These are phyloP conservation scores for Peromyscus eremicus DNA, from an alignment of 2,797 vertebrate species.

Conservation along the genomic window DNA sequence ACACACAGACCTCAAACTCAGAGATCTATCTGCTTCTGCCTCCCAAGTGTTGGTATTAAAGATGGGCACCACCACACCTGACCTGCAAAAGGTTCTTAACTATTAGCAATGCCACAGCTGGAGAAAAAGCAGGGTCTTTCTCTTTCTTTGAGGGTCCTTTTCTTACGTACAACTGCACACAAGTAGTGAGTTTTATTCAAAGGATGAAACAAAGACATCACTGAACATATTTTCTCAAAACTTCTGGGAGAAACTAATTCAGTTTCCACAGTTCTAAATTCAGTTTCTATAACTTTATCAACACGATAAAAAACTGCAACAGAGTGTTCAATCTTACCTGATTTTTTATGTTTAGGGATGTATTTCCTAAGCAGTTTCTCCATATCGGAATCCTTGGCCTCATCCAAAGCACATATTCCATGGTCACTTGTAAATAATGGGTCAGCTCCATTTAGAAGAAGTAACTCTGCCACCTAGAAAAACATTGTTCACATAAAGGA, in stretches of 20 bases:
- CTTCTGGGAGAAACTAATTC: not conserved
- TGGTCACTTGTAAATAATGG: constrained; percentile 84
- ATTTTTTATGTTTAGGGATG: constrained; percentile 58
- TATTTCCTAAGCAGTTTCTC: constrained; percentile 83
- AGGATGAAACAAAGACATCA: constrained; percentile 1
- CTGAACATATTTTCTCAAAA: constrained; percentile 41
- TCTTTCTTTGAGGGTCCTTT: constrained; percentile 40
- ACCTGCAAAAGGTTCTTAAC: not conserved
- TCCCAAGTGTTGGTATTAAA: not conserved
- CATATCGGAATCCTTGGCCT: constrained; percentile 78
- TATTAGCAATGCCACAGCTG: not conserved
- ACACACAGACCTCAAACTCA: not conserved
- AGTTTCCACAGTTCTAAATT: constrained; percentile 63
- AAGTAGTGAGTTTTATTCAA: constrained; percentile 42
- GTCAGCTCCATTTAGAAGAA: constrained; percentile 88
- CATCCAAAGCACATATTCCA: constrained; percentile 86
- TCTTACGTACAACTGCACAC: not conserved
- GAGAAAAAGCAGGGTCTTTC: not conserved
- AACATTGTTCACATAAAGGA: constrained; percentile 18
- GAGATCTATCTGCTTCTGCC: not conserved
- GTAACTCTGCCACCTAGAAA: constrained; percentile 86
- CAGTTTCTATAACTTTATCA: constrained; percentile 37
- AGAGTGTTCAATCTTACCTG: constrained; percentile 81
- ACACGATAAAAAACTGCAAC: not conserved
- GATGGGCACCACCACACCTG: not conserved